A percentile compares a stretch with the other conserved stretches of the same genome.
Evolutionary conservation across 2,113 vertebrate genomes (phyloP).

Genomic region (Brachyhypopomus gauderio): DNA sequence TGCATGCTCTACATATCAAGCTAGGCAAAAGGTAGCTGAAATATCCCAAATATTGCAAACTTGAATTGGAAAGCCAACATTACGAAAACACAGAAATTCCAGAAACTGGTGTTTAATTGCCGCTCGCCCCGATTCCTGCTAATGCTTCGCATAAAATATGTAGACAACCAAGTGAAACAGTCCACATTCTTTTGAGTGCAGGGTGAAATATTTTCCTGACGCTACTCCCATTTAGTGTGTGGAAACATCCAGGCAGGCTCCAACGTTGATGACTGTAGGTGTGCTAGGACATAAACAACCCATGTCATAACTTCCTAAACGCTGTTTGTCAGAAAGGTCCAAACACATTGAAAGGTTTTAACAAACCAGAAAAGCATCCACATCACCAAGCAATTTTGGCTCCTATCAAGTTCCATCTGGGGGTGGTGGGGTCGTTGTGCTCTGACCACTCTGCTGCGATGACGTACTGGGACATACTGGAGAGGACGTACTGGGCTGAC

Average conservation of each 20-base stretch:
- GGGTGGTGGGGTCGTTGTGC: neutral
- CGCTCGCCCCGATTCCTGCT: neutral
- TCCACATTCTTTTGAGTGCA: neutral
- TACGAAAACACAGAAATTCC: neutral
- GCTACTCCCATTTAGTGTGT: neutral
- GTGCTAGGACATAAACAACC: conserved; percentile 7
- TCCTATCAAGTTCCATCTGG: neutral
- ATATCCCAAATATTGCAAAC: neutral
- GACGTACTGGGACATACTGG: no score
- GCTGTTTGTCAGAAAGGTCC: neutral
- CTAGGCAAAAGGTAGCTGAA: neutral
- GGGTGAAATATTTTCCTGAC: neutral
- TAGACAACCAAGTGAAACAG: neutral
- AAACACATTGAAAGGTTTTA: conserved; percentile 11
- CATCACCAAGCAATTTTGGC: neutral
- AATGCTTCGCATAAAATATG: neutral
- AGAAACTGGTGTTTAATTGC: neutral
- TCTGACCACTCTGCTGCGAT: neutral
- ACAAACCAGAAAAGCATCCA: conserved; percentile 25
- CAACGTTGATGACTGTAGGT: neutral
- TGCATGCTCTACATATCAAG: neutral
- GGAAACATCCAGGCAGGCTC: neutral
- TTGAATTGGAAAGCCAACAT: neutral
- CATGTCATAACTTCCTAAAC: conserved; percentile 14
- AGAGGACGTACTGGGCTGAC: conserved; percentile 46